Percentiles rank a stretch among this genome's conserved stretches.
Conservation (phyloP, 2,888 invertebrate species). For the Clunio marinus region DNA sequence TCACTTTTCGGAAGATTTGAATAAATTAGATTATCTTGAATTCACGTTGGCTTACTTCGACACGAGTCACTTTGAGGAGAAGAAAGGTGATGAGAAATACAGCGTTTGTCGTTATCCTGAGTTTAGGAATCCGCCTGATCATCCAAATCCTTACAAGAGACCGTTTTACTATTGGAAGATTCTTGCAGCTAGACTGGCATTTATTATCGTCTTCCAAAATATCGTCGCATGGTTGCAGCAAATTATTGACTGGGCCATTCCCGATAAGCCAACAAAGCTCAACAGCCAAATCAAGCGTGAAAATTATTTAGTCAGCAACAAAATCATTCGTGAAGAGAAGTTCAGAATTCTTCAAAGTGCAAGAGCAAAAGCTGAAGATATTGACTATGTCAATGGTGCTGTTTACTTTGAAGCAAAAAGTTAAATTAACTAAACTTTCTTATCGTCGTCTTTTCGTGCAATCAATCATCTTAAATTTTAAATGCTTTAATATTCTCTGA, state of each 20-base stretch:
- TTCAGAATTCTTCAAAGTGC: background rate
- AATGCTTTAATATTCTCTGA: too few relatives aligned
- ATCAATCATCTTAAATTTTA: too few relatives aligned
- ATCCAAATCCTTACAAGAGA: constrained; percentile 55
- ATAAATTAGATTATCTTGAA: constrained; percentile 56
- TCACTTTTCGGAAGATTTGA: constrained; percentile 40
- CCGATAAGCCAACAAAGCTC: constrained; percentile 68
- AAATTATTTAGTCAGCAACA: constrained; percentile 66
- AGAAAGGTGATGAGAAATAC: constrained; percentile 46
- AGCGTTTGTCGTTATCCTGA: constrained; percentile 64
- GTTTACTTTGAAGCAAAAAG: constrained; percentile 29
- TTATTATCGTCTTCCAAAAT: constrained; percentile 75
- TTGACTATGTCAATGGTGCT: constrained; percentile 25
- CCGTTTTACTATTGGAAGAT: constrained; percentile 71
- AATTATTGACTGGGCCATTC: constrained; percentile 69
- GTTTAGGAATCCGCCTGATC: constrained; percentile 60
- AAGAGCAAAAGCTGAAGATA: constrained; percentile 43
- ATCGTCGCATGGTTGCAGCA: constrained; percentile 68
- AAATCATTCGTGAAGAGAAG: constrained; percentile 67
- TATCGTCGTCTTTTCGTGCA: too few relatives aligned
- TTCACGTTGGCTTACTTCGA: constrained; percentile 64
- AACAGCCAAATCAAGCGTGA: constrained; percentile 68
- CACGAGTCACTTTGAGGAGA: constrained; percentile 57
- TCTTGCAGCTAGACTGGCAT: constrained; percentile 66
- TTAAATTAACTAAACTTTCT: too few relatives aligned